Evolutionary conservation across 2,113 vertebrate species (phyloP), one percentile per base, ranked within the genome.

Genomic region (Odocoileus virginianus): DNA sequence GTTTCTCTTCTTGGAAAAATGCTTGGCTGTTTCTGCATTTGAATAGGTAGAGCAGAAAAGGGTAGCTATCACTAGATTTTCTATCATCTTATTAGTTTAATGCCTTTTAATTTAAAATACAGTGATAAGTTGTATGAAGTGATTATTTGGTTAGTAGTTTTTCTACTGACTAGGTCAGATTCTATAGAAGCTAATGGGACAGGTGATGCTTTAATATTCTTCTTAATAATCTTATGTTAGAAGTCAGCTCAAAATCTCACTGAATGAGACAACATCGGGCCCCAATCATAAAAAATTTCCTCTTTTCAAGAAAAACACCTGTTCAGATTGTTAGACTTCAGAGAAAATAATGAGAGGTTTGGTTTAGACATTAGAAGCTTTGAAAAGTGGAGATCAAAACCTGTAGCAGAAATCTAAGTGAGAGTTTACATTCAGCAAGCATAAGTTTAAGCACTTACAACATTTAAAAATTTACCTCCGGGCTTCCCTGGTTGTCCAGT

Each of bases 61-160:
- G 33, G 1, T 50, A 93, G 27, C 40, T 83, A 30, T 54, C 11
- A 81, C 79, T 94, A 90, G 81, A 81, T 94, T 89, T 93, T 90
- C 23, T 90, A 71, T 57, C 36, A 87, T 83, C 25, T 91, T 93
- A 86, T 76, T 94, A 78, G 52, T 33, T 60, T 58, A 88, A 71
- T 93, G 16, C 1, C 33, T 97, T 97, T 95, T 94, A 36, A 94
- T 61, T 98, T 82, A 83, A 43, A 95, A 93, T 71, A 79, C 12
- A 64, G 7, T 15, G 28, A 6, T 76, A 87, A 50, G 10, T 83
- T 71, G 88, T 79, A 79, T 16, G 55, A 97, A 82, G 57, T 60
- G 33, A 64, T 85, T 92, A 79, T 79, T 87, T 93, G 55, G 30
- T 92, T 84, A 87, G 27, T 54, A 61, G 27, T 94, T 95, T 15